Conservation (phyloP, 2,888 invertebrate genomes). For the Chaitophorus viminalis region DNA sequence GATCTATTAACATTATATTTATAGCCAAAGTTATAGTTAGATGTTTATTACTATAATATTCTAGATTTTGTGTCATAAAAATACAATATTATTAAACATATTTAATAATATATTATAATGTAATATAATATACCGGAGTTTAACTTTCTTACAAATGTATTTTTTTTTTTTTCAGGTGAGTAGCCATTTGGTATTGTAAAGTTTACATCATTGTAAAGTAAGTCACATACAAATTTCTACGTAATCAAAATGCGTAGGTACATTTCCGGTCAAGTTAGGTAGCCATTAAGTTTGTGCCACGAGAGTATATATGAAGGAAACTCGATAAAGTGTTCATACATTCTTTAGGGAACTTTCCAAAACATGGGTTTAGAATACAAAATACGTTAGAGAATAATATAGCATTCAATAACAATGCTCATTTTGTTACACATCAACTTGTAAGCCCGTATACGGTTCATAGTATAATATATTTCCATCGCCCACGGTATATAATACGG, state of each 20-base stretch:
- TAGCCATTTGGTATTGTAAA: too few relatives aligned
- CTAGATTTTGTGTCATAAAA: not conserved
- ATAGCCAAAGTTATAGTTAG: too few relatives aligned
- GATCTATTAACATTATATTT: too few relatives aligned
- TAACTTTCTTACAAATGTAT: conserved; percentile 9
- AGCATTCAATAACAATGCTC: conserved; percentile 26
- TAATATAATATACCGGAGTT: not conserved
- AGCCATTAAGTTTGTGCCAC: conserved; percentile 20
- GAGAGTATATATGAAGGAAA: not conserved
- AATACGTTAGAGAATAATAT: not conserved
- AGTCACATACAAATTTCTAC: conserved; percentile 31
- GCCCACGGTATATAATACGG: not conserved
- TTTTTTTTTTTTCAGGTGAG: conserved; percentile 54
- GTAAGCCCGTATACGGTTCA: not conserved
- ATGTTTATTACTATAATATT: too few relatives aligned
- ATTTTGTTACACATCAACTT: conserved; percentile 18
- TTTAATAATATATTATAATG: not conserved
- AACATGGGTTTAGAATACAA: conserved; percentile 40
- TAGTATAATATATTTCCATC: not conserved
- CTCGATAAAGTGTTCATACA: conserved; percentile 44
- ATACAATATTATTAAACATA: not conserved
- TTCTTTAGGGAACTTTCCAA: conserved; percentile 32
- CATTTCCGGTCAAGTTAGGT: conserved; percentile 35
- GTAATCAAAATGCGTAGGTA: not conserved
- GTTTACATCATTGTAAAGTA: conserved; percentile 2